A percentile compares a stretch with the other conserved stretches of the same genome.
Conservation (phyloP, 2,113 vertebrate species). For the Thomomys bottae region DNA sequence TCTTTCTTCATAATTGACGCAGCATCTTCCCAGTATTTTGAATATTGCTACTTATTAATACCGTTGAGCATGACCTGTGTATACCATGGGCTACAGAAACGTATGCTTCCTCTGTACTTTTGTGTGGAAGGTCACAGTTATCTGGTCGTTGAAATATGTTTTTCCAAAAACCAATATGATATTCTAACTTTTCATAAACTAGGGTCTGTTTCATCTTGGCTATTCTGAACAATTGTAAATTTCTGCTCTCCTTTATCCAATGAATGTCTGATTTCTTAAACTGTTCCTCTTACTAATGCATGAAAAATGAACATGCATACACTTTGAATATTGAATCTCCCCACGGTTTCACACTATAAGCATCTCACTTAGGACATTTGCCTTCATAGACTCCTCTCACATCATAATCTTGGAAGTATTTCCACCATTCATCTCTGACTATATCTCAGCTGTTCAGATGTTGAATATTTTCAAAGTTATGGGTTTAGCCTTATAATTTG, state of each 20-base stretch:
- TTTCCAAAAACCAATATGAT: neutral
- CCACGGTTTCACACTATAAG: neutral
- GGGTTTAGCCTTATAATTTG: neutral
- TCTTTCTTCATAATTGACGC: neutral
- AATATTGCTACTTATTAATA: too few species aligned
- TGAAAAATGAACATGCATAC: neutral
- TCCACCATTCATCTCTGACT: neutral
- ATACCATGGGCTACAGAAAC: neutral
- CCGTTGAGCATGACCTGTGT: neutral
- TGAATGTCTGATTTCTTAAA: neutral
- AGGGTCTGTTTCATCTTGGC: neutral
- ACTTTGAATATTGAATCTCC: neutral
- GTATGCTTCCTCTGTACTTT: neutral
- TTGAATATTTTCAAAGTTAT: neutral
- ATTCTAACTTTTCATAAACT: neutral
- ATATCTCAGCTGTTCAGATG: neutral
- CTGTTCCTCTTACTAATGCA: neutral
- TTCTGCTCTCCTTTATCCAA: neutral
- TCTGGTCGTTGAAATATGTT: neutral
- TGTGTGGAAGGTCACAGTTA: neutral
- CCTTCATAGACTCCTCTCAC: neutral
- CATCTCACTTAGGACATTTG: neutral
- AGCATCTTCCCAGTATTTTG: slow-evolving; percentile 1
- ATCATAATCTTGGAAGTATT: neutral
- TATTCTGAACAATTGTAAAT: neutral